Base-by-base conservation (phyloP, 2,888 invertebrate genomes). In the Oxytorus armatus region DNA sequence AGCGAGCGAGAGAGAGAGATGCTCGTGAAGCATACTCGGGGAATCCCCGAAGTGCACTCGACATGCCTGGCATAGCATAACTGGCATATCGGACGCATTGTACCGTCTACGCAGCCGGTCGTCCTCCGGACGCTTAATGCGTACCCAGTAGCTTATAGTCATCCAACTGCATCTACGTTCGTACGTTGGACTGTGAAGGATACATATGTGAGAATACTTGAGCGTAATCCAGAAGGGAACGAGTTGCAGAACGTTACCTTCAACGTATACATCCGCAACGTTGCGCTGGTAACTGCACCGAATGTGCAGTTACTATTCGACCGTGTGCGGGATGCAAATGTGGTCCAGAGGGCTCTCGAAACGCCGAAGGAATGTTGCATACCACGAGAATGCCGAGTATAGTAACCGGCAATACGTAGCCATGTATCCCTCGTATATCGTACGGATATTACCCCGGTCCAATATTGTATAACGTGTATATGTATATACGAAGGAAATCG, bases 41-140 rank as follows among this genome's bases (percentile, higher is more conserved):
- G 61, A 76, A 80, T 80, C 83, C 83, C 84, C 57, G 53, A 79
- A 82, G 85, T 79, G 79, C 82, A 86, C 85, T 88, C 85, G 83
- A 85, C 86, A 86, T 88, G 84, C 82, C 83, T 83, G 79, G 83
- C 85, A 86, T 87, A 85, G 83, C 86, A 86, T 86, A 87, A 88
- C 88, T 85, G 82, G 84, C 85, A 85, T 85, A 87, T 85, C 86
- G 63, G 83, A 84, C 82, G 85, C 85, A 86, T 87, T 80, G 77
- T 72, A 73, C 80, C 80, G 76, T 80, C 77, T 70, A 75, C 81
- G 73, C 65, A 70, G 74, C 18, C 23, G 53, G 49, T 68, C 55
- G 66, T 75, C 61, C 25, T 63, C 68, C 57, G 66, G 72, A 73
- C 73, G 63, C 51, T 73, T 77, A 77, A 80, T 77, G 80, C 80